These are phyloP conservation scores for Ernsta delagoae DNA, from an alignment of 2,888 invertebrate genomes.

Conservation along the genomic window DNA sequence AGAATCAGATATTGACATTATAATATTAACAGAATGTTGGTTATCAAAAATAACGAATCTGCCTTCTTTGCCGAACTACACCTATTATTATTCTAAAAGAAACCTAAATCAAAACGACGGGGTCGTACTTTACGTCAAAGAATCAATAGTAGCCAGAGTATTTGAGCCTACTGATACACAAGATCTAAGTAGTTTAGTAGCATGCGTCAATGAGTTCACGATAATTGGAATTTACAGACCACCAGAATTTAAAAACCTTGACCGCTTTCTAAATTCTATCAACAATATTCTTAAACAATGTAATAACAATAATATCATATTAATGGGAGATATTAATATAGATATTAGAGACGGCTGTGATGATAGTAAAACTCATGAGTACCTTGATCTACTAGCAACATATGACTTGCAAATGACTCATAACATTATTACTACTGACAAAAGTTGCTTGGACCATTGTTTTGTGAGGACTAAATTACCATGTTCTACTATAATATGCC, in stretches of 20 bases:
- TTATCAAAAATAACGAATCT: not conserved
- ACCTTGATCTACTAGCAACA: not conserved
- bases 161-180: not conserved
- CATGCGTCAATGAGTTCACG: not conserved
- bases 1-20: not conserved
- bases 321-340: slow-evolving; percentile 4
- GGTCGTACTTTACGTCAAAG: not conserved
- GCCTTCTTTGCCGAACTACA: not conserved
- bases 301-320: not conserved
- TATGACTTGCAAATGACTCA: not conserved
- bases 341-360: not conserved
- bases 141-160: not conserved
- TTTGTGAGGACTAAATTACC: not conserved
- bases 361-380: not conserved
- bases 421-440: not conserved
- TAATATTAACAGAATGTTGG: not conserved
- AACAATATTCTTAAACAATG: not conserved
- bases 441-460: not conserved
- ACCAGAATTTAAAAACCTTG: not conserved
- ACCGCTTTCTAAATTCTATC: not conserved
- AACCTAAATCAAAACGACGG: not conserved
- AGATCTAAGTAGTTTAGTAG: not conserved
- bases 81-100: not conserved
- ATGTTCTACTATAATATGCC: not conserved
- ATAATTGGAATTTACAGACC: not conserved